Evolutionary conservation across 30 jellyfish, hydroid and myxozoan species (phyloP).

Genomic region (Pseudorhiza aurosa): DNA sequence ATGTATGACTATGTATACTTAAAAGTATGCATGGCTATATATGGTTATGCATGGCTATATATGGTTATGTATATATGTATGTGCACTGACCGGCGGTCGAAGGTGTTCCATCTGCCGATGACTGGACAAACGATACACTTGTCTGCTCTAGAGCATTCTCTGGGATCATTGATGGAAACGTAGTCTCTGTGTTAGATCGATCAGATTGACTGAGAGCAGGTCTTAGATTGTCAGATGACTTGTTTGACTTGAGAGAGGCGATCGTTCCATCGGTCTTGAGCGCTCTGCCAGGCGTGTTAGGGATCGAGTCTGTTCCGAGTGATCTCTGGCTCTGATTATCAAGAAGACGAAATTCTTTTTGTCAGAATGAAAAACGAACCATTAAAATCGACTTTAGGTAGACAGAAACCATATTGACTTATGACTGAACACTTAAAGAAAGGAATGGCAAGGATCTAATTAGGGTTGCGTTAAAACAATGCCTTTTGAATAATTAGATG

Average conservation of each 20-base stretch:
- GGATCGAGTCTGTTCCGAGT: slow-evolving; percentile 34
- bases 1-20: too few species aligned
- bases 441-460: too few species aligned
- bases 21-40: too few species aligned
- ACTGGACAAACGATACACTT: background rate
- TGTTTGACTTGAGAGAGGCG: slow-evolving; percentile 21
- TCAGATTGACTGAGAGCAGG: slow-evolving; percentile 2
- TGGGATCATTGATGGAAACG: slow-evolving; percentile 20
- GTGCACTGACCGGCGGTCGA: background rate
- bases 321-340: slow-evolving; percentile 43
- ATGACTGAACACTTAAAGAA: too few species aligned
- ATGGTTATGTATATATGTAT: too few species aligned
- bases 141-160: slow-evolving; percentile 18
- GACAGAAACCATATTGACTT: too few species aligned
- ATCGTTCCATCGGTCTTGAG: slow-evolving; percentile 46
- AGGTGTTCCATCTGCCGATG: slow-evolving; percentile 8
- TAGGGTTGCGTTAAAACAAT: too few species aligned
- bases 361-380: too few species aligned
- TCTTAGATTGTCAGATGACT: slow-evolving; percentile 3
- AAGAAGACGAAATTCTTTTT: background rate
- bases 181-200: slow-evolving; percentile 29
- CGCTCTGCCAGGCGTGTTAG: slow-evolving; percentile 23
- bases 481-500: too few species aligned
- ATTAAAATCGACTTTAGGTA: too few species aligned
- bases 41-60: too few species aligned